Base-by-base conservation (phyloP, 35 echinoderm and acorn worm genomes). In the Heliocidaris tuberculata region DNA sequence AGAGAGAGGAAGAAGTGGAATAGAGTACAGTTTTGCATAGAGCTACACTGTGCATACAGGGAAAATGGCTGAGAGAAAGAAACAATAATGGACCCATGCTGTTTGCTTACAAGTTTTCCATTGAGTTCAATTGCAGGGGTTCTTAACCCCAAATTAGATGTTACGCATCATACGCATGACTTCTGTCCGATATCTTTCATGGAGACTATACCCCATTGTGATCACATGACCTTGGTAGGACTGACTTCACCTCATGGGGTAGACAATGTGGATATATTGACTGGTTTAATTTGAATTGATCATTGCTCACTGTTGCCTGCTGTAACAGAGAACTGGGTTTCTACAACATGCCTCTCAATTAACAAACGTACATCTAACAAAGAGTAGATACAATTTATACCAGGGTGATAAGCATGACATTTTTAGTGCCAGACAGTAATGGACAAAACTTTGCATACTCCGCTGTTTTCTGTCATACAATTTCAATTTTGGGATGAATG, bases 191-290 rank as follows among this genome's bases (percentile, higher is more conserved):
- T 19, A 7, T 78, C 27, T n/a, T 78, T 27, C 27, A n/a, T 27
- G 27, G 27, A 21, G 17, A n/a, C 65, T 78, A n/a, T 78, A 19
- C 65, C 27, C 65, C 65, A 56, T 56, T 78, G 27, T 78, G 19
- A n/a, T 78, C 0, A 78, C 27, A 27, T 78, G 65, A 78, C 65
- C 65, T 78, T 78, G 65, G 65, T n/a, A 5, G 21, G 19, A 21
- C 65, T 78, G 65, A 78, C 65, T 78, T 78, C 65, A n/a, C 19
- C 8, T 78, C 65, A 78, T 78, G 65, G 21, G 4, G 65, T n/a
- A 78, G 21, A 78, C 65, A 78, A 78, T 78, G 65, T 78, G 27
- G 65, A 78, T 78, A 78, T 78, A 78, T 78, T 78, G 65, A 78
- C 65, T 78, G 65, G 15, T 78, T 78, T 78, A 78, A 78, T 78